Base-by-base conservation (phyloP, 2,888 invertebrate species). In the Phyto melanocephala region DNA sequence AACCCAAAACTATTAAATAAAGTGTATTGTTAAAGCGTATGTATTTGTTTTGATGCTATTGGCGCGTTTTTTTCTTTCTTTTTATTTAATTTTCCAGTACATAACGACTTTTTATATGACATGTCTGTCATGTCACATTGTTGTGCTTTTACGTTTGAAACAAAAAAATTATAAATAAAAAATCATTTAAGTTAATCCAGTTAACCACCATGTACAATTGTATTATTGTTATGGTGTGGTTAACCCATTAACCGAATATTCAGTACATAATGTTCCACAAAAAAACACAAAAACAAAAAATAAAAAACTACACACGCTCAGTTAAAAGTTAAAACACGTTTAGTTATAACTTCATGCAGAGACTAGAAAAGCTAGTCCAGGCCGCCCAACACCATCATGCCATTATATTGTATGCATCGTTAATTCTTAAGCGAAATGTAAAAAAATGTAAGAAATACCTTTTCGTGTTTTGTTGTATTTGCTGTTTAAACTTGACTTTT, bases 231-330 rank as follows among this genome's bases (percentile, higher is more conserved):
- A 56, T 45, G 42, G 24, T 52, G 24, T 54, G 45, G 37, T 81
- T 81, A 72, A 77, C 76, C 76, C 65, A 76, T 58, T 76, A 72
- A 76, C 52, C 71, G 52, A 65, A 58, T 52, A 24, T n/a, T 58
- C n/a, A 40, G 1, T 54, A 10, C 24, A 56, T 63, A 54, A 47
- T 17, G 40, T 40, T 71, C 37, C 45, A 68, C 35, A 42, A 52
- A 20, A 40, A 28, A 28, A 1, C 4, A 17, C 17, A 17, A 37
- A 67, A n/a, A 13, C 2, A 37, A 24, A 7, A 40, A 70, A 13
- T 7, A 37, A 13, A 52, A 40, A 28, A 28, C n/a, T 28, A 62
- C 40, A 52, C 40, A 62, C 20, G 33, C 52, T 72, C 24, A 35
- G 42, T 80, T 65, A 20, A 58, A 54, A 65, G 4, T 58, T 50